Evolutionary conservation across 2,888 invertebrate species (phyloP).

Genomic region (Anorthoa munda): DNA sequence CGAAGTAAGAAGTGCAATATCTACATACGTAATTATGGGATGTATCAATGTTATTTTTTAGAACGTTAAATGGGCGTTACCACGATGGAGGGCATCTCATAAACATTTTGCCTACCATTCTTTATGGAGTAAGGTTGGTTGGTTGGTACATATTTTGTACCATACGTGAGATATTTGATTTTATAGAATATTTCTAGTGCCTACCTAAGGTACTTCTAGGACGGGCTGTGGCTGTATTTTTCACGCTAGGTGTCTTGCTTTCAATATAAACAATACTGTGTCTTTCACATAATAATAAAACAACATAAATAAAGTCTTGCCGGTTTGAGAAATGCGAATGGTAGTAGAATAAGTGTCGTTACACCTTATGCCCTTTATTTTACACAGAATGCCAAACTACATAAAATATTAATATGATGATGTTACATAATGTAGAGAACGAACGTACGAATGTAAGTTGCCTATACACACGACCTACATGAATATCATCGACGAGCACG

Average conservation of each 20-base stretch:
- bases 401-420: conserved; percentile 61
- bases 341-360: conserved; percentile 49
- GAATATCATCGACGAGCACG: conserved; percentile 75
- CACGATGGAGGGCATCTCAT: conserved; percentile 89
- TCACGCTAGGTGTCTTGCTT: conserved; percentile 77
- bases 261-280: conserved; percentile 50
- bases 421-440: conserved; percentile 61
- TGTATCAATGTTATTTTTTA: conserved; percentile 83
- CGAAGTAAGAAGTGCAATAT: conserved; percentile 26
- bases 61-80: conserved; percentile 90
- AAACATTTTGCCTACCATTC: conserved; percentile 86
- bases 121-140: conserved; percentile 88
- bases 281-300: conserved; percentile 41
- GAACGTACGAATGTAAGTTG: conserved; percentile 47
- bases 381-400: conserved; percentile 64
- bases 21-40: conserved; percentile 59
- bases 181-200: conserved; percentile 61
- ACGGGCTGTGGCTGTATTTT: conserved; percentile 75
- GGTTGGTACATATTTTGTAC: conserved; percentile 68
- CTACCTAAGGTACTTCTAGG: conserved; percentile 64
- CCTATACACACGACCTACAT: conserved; percentile 69
- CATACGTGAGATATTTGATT: conserved; percentile 61
- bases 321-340: conserved; percentile 54
- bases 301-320: conserved; percentile 53
- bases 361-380: conserved; percentile 54